Evolutionary conservation across 2,797 vertebrate species (phyloP).

Genomic region (Prionace glauca): DNA sequence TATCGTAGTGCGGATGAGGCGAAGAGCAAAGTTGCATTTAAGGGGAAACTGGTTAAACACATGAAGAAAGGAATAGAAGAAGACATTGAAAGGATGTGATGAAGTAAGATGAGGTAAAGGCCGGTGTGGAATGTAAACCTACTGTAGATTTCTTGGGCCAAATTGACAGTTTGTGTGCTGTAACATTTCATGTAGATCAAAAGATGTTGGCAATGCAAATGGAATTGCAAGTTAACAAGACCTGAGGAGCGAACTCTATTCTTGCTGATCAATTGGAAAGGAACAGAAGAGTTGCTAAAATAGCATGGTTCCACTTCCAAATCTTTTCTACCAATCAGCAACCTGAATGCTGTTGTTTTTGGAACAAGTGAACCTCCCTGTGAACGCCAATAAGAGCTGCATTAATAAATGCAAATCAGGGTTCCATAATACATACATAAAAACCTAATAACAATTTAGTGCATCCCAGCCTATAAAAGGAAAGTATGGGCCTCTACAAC

Average conservation of each 20-base stretch:
- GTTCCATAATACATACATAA: background rate
- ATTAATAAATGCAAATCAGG: background rate
- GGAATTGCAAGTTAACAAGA: background rate
- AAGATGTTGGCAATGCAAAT: background rate
- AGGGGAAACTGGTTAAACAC: too few species aligned
- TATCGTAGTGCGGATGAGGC: too few species aligned
- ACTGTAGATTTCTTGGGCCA: too few species aligned
- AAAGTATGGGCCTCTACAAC: background rate
- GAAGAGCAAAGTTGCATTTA: too few species aligned
- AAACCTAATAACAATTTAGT: background rate
- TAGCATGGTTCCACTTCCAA: background rate
- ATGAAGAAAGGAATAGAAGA: too few species aligned
- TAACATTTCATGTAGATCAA: background rate
- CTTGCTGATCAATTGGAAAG: background rate
- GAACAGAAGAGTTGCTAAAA: background rate
- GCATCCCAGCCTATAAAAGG: background rate
- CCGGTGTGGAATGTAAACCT: too few species aligned
- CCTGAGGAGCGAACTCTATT: background rate
- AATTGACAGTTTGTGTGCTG: too few species aligned
- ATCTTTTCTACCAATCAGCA: background rate
- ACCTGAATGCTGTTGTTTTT: background rate
- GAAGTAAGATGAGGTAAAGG: too few species aligned
- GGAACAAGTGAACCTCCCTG: background rate
- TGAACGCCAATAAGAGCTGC: background rate
- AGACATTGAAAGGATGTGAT: too few species aligned